A percentile compares a stretch with the other conserved stretches of the same genome.
These are phyloP conservation scores for Podargus strigoides DNA, from an alignment of 2,797 vertebrate genomes.

Conservation along the genomic window DNA sequence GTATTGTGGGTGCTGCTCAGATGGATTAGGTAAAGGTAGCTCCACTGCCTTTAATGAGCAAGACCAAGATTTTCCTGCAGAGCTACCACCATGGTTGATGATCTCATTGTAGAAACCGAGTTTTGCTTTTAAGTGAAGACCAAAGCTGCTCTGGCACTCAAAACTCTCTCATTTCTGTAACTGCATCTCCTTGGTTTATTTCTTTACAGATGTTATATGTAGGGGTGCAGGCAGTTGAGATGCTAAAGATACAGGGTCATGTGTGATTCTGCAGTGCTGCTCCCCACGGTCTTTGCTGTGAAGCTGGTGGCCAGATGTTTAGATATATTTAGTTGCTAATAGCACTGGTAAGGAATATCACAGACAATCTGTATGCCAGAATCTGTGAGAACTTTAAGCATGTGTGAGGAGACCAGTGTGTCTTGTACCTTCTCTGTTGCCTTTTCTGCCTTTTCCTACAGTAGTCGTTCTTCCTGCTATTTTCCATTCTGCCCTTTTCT, in stretches of 20 bases:
- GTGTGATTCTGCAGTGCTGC: neutral
- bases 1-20: neutral
- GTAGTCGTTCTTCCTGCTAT: neutral
- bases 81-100: neutral
- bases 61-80: neutral
- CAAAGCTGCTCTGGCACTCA: neutral
- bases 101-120: neutral
- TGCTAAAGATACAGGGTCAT: neutral
- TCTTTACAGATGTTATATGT: neutral
- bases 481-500: neutral
- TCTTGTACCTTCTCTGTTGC: neutral
- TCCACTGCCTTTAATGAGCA: neutral
- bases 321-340: neutral
- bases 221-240: neutral
- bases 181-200: neutral
- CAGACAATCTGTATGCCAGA: neutral
- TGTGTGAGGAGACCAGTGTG: neutral
- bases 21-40: neutral
- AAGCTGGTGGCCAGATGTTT: neutral
- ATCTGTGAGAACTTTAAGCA: neutral
- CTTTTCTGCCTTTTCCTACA: neutral
- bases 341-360: neutral
- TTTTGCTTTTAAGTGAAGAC: neutral
- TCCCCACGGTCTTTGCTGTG: neutral
- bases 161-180: neutral